Evolutionary conservation across 2,113 vertebrate species (phyloP), one percentile per base, ranked within the genome.

Genomic region (Rallus limicola): DNA sequence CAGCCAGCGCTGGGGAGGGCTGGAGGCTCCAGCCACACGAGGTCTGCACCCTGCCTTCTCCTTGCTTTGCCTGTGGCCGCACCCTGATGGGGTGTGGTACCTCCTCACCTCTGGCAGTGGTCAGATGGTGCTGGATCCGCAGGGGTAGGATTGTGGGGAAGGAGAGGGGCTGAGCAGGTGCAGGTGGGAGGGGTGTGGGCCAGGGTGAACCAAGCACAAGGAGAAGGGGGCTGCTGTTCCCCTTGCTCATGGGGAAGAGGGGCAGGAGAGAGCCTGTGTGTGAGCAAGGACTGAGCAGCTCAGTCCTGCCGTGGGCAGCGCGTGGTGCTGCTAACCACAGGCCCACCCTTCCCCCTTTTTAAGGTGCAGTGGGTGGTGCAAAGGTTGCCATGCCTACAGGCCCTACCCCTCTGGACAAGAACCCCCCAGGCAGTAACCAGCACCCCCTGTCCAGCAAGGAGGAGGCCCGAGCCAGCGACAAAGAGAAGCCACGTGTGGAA

Each of bases 361-460:
- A 99, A 99, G 99, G 99, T 99, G 99, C 99, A 99, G 99, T 99
- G 99, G 99, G 99, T 98, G 99, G 99, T 95, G 99, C 99, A 97
- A 99, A 99, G 97, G 99, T 99, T 46, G 99, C 99, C 92, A 98
- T 99, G 98, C 98, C 99, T 97, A 99, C 99, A 96, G 98, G 98
- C 94, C 99, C 99, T 96, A 98, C 98, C 60, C 98, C 99, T 93
- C 97, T 99, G 95, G 99, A 99, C 75, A 98, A 99, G 92, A 98
- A 98, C 76, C 98, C 99, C 90, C 98, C 99, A 0, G 99, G 99
- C 94, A 98, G 99, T 97, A 98, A 99, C 91, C 98, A 99, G 88
- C 99, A 99, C 96, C 96, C 98, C 46, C 95, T 99, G 76, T 98
- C 99, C 65, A 98, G 98, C 94, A 99, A 99, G 95, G 99, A 99